A percentile compares a stretch with the other conserved stretches of the same genome.
These are phyloP conservation scores for Ctenochaetus hawaiiensis DNA, from an alignment of 2,797 vertebrate genomes.

Conservation along the genomic window DNA sequence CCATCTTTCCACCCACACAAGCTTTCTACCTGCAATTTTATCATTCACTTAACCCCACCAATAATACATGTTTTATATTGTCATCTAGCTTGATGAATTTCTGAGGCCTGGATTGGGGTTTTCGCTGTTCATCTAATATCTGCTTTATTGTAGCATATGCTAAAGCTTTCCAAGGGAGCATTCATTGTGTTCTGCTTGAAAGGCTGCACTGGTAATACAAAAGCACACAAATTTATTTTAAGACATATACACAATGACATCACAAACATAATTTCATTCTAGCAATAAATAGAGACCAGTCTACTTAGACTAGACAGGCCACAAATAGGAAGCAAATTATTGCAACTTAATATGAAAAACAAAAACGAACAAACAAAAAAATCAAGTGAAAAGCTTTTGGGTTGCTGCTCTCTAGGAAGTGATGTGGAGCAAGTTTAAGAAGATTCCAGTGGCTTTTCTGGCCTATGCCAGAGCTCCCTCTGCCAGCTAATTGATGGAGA, in stretches of 20 bases:
- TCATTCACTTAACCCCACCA: constrained; percentile 42
- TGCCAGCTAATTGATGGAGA: constrained; percentile 54
- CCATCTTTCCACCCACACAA: constrained; percentile 44
- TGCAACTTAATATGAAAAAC: background rate
- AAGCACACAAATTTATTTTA: constrained; percentile 3
- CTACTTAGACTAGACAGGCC: background rate
- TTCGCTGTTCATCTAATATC: constrained; percentile 24
- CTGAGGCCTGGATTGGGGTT: background rate
- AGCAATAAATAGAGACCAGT: background rate
- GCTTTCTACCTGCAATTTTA: constrained; percentile 48
- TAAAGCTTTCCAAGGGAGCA: constrained; percentile 5
- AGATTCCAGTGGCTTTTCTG: background rate
- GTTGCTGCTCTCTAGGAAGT: constrained; percentile 1
- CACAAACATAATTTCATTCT: too few species aligned
- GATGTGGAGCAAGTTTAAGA: background rate
- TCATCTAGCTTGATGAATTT: constrained; percentile 28
- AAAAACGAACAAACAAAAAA: background rate
- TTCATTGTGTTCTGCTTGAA: constrained; percentile 6
- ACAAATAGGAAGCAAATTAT: background rate
- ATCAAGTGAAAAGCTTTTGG: background rate
- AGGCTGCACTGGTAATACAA: constrained; percentile 2
- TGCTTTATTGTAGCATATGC: constrained; percentile 20
- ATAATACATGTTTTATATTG: constrained; percentile 24
- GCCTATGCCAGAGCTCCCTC: background rate
- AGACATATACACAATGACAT: too few species aligned